A percentile compares a stretch with the other conserved stretches of the same genome.
Conservation (phyloP, 1,140 invertebrate species). For the Bombus sibiricus region DNA sequence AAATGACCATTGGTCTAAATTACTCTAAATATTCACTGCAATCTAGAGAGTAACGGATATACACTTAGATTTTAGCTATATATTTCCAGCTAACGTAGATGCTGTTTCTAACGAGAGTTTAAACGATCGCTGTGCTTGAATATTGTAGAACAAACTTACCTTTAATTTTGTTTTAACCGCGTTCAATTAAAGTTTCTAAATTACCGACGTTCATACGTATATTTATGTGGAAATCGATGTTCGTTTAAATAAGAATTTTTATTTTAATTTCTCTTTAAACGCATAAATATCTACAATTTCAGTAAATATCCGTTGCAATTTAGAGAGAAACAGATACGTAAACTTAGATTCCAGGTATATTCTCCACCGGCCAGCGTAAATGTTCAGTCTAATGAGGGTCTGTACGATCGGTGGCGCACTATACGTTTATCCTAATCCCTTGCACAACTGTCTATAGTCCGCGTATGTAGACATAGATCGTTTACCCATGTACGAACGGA, state of each 20-base stretch:
- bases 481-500: background rate
- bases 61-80: background rate
- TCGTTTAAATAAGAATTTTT: background rate
- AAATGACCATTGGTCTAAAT: background rate
- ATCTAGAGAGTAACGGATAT: background rate
- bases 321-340: background rate
- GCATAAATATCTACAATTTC: background rate
- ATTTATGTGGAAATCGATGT: too few relatives aligned
- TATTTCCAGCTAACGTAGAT: background rate
- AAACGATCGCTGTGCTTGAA: background rate
- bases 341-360: background rate
- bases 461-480: background rate
- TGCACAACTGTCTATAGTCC: background rate
- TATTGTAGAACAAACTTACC: background rate
- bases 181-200: background rate
- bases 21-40: too few relatives aligned
- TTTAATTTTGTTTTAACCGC: background rate
- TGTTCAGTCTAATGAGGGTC: constrained; percentile 45
- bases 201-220: background rate
- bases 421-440: constrained; percentile 46
- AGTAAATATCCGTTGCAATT: background rate
- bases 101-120: background rate
- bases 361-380: background rate
- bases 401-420: constrained; percentile 20
- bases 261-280: background rate